These are phyloP conservation scores for Anagyrus pseudococci DNA, from an alignment of 2,888 invertebrate species.

Conservation along the genomic window DNA sequence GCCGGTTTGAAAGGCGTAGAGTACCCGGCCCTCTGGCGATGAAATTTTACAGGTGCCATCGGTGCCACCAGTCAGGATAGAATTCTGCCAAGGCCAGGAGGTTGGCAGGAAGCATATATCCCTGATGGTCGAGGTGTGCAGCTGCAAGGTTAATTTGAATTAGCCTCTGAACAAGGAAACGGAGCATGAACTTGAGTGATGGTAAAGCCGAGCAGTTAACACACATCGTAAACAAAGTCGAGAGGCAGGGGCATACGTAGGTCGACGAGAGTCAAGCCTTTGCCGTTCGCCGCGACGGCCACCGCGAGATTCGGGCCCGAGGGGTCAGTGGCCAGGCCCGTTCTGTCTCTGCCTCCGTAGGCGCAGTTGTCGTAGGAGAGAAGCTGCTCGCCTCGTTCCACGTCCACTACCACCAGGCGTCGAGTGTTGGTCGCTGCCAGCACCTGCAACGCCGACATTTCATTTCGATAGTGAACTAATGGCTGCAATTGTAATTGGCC, in stretches of 20 bases:
- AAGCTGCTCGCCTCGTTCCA: conserved; percentile 62
- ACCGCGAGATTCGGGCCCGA: conserved; percentile 62
- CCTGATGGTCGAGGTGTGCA: conserved; percentile 60
- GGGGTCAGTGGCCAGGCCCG: conserved; percentile 62
- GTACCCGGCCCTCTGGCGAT: conserved; percentile 60
- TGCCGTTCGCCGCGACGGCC: conserved; percentile 63
- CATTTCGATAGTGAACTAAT: neutral
- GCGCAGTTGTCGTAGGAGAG: conserved; percentile 64
- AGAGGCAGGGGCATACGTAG: conserved; percentile 63
- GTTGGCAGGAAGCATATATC: conserved; percentile 62
- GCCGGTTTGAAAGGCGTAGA: conserved; percentile 60
- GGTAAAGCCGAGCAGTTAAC: conserved; percentile 36
- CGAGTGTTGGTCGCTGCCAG: conserved; percentile 62
- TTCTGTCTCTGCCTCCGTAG: conserved; percentile 61
- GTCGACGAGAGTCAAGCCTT: conserved; percentile 63
- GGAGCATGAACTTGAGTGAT: neutral
- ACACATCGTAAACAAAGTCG: conserved; percentile 63
- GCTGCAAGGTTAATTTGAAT: conserved; percentile 45
- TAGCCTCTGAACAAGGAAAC: neutral
- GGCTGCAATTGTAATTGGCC: no score
- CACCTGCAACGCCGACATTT: conserved; percentile 49
- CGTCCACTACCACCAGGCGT: conserved; percentile 62
- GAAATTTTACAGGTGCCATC: conserved; percentile 62
- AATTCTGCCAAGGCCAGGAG: conserved; percentile 63
- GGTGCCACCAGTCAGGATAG: conserved; percentile 58